Evolutionary conservation across 2,113 vertebrate genomes (phyloP), one percentile per base, ranked within the genome.

Genomic region (Fulmarus glacialis): DNA sequence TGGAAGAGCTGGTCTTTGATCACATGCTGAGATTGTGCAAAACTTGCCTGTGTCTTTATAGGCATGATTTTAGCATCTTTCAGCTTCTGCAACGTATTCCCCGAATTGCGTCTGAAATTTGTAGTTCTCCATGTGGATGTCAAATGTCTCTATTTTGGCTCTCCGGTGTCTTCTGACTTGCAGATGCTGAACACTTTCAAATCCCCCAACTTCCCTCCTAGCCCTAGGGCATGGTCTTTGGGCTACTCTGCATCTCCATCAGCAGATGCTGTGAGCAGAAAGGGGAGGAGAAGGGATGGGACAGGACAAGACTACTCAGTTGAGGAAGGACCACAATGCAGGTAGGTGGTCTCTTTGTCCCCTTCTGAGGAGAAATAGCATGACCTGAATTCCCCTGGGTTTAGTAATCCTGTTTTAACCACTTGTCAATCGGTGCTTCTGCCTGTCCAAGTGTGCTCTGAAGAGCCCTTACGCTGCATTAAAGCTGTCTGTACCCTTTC

Each of bases 241-340:
- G 26, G 26, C n/a, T 26, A 0, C 29, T 66, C 8, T 20, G 45
- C 55, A 8, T 32, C 18, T 67, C 21, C 20, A 2, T 6, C 40
- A 40, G 27, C 64, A 63, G 63, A 10, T 60, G 7, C 24, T 58
- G 36, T 27, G 14, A 42, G 67, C n/a, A 32, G 50, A n/a, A 48
- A 42, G 12, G 13, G 21, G 20, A 63, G 60, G 32, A 42, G 66
- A 30, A 75, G 18, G 38, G 64, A 16, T 8, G 38, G 63, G 42
- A 12, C 8, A 22, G 84, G 64, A 50, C 15, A 2, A 12, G 16
- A 4, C 27, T 42, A 15, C 14, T 23, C 2, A 5, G 45, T 14
- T n/a, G 55, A 55, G 43, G 64, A 67, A 55, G 53, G 60, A 2
- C 40, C 11, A 1, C 30, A 26, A 0, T 0, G 2, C 47, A 48